Conservation (phyloP, 2,888 invertebrate species). For the Pecten maximus region DNA sequence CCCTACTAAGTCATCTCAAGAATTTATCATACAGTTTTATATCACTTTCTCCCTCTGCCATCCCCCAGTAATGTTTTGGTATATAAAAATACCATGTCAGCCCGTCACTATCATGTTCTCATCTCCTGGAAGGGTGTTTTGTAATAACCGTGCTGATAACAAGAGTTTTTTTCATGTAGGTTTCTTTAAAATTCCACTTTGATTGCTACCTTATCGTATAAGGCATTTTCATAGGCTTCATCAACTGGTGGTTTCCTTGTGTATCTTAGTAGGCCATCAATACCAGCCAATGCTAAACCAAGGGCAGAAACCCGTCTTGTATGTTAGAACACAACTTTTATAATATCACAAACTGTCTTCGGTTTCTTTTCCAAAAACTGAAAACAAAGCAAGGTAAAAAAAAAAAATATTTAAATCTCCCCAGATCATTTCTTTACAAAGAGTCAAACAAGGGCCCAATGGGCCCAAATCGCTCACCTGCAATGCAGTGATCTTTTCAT, state of each 20-base stretch:
- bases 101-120: neutral
- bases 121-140: neutral
- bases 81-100: slow-evolving; percentile 14
- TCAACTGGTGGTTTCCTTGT: neutral
- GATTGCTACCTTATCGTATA: neutral
- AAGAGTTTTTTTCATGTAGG: neutral
- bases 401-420: neutral
- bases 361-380: neutral
- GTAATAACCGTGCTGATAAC: slow-evolving; percentile 15
- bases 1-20: neutral
- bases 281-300: neutral
- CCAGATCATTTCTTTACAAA: no score
- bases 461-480: no score
- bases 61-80: neutral
- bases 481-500: no score
- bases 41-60: neutral
- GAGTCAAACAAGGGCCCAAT: no score
- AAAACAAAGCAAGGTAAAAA: neutral
- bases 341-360: neutral
- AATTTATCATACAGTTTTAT: neutral
- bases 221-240: slow-evolving; percentile 26
- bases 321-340: neutral
- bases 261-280: slow-evolving; percentile 17
- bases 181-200: slow-evolving; percentile 26
- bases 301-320: neutral